Evolutionary conservation across 2,797 vertebrate species (phyloP), one percentile per base, ranked within the genome.

Genomic region (Microcaecilia unicolor): DNA sequence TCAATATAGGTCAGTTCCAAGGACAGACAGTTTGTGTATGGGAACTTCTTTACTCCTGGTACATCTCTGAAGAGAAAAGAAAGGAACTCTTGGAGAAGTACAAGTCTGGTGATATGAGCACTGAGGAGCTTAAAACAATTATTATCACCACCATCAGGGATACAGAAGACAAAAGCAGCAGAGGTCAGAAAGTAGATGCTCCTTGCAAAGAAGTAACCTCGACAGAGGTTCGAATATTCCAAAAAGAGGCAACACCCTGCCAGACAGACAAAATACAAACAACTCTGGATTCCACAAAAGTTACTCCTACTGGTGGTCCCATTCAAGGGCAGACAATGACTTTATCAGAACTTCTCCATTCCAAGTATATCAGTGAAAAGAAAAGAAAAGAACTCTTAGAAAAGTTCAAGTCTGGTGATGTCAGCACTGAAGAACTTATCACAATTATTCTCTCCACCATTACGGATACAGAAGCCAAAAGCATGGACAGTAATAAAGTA

Each of bases 271-370:
- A n/a, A n/a, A n/a, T n/a, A n/a, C n/a, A n/a, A n/a, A n/a, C n/a
- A 3, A 4, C 37, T 13, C 3, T 39, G 3, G 15, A 22, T 15
- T 2, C 10, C n/a, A 23, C 10, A 2, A 15, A 15, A 2, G 8
- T 53, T 20, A 39, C 40, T 3, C 18, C 51, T 9, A 19, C 31
- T 7, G 13, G 15, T 9, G 37, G 41, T 2, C 21, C 45, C 5
- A 36, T 40, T 5, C 21, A 21, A 9, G 41, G 34, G 3, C 25
- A 34, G 15, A 48, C 25, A 8, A 10, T 44, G 6, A 21, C 56
- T 15, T 40, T 60, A 4, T 45, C 42, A 34, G 43, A 59, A 6
- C 22, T 59, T 5, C 35, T 62, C 15, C 32, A 33, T 7, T 47
- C 54, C 3, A 34, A 41, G 14, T 37, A 48, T 22, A 31, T 63